Evolutionary conservation across 2,113 vertebrate genomes (phyloP).

Genomic region (Oceanodroma tethys): DNA sequence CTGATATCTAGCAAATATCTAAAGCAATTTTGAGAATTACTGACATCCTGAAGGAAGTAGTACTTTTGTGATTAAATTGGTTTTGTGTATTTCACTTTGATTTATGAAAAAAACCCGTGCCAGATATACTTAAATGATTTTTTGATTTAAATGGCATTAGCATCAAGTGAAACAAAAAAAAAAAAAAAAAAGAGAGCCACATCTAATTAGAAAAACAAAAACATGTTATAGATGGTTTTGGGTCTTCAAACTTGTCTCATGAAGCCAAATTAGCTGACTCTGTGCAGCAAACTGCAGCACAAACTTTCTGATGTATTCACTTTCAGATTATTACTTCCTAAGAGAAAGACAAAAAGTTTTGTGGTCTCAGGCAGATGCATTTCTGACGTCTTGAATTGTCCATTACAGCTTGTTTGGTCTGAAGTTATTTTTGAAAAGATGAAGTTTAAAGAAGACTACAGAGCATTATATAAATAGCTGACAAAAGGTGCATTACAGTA

Average conservation of each 20-base stretch:
- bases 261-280: not conserved
- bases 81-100: constrained; percentile 62
- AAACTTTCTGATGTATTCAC: not conserved
- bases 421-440: constrained; percentile 32
- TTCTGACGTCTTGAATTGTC: not conserved
- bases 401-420: constrained; percentile 23
- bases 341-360: not conserved
- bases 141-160: constrained; percentile 33
- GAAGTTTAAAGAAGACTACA: not conserved
- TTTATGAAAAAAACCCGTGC: not conserved
- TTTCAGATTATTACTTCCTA: not conserved
- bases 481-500: not conserved
- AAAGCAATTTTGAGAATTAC: constrained; percentile 76
- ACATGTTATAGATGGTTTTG: not conserved
- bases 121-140: constrained; percentile 38
- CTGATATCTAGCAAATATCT: constrained; percentile 78
- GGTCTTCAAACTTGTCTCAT: not conserved
- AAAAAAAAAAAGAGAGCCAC: not conserved
- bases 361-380: not conserved
- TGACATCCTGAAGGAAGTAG: constrained; percentile 72
- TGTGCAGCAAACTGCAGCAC: not conserved
- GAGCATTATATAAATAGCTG: not conserved
- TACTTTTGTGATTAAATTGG: constrained; percentile 68
- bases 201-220: constrained; percentile 20
- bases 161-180: not conserved